These are phyloP conservation scores for Conus canariensis DNA, from an alignment of 2,888 invertebrate genomes.

Conservation along the genomic window DNA sequence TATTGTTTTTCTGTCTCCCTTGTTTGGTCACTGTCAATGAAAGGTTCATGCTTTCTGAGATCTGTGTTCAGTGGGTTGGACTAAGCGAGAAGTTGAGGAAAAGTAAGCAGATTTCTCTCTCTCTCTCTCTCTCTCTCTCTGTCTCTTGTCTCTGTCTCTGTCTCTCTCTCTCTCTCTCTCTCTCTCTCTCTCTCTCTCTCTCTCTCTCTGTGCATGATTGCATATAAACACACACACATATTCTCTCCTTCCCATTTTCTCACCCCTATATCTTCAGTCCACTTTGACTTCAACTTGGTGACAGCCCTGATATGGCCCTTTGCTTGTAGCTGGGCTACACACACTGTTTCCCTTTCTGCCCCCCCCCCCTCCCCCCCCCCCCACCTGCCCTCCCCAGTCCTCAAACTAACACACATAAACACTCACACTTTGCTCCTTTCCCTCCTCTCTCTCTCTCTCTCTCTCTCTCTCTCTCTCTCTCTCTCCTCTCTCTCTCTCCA, in stretches of 20 bases:
- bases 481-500: slow-evolving; percentile 8
- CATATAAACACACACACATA: too few species aligned
- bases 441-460: slow-evolving; percentile 13
- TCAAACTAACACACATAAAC: background rate
- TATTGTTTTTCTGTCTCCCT: too few species aligned
- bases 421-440: background rate
- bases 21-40: too few species aligned
- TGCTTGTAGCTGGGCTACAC: background rate
- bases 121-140: background rate
- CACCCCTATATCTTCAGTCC: too few species aligned
- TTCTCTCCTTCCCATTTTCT: too few species aligned
- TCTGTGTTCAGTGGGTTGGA: too few species aligned
- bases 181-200: background rate
- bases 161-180: background rate
- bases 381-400: background rate
- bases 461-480: background rate
- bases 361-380: too few species aligned
- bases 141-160: background rate
- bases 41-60: too few species aligned
- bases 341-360: background rate
- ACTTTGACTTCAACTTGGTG: too few species aligned
- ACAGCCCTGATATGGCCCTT: too few species aligned
- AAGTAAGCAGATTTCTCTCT: too few species aligned
- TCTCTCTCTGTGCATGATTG: background rate
- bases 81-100: too few species aligned